Base-by-base conservation (phyloP, 2,797 vertebrate species). In the Darevskia mixta region DNA sequence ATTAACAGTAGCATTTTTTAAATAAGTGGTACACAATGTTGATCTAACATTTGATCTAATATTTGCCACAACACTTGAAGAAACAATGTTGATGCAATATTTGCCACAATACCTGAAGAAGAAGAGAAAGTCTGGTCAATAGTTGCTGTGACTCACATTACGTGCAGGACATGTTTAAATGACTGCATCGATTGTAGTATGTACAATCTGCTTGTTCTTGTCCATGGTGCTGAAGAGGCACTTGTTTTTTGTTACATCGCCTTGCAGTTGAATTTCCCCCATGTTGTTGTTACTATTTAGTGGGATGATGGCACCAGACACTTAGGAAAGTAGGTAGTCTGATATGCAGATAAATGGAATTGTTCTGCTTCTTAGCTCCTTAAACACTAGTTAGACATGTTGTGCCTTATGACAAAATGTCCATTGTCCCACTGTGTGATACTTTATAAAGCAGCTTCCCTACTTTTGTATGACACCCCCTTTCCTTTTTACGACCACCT, bases 181-280 rank as follows among this genome's bases (percentile, higher is more conserved):
- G 25, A 82, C 15, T 35, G 4, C 27, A 38, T 23, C 41, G 35
- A 78, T 69, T 71, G 1, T 0, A 18, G 66, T 1, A 5, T 2
- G 5, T 58, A 83, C 35, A 1, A 5, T 38, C 84, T 92, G 27
- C 49, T 71, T 76, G 91, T 38, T 86, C 92, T 83, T 92, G 89
- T 95, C 91, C 95, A 89, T 93, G 95, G 92, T 95, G 76, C 93
- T 93, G 91, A 93, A 45, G 55, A 0, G 0, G 23, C 83, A 45
- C 80, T 79, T 80, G 9, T 29, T 75, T 86, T 91, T 86, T 67
- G 4, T 83, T 9, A 69, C 27, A 17, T 69, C 20, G 3, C 1
- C 61, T 88, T 88, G n/a, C 29, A 8, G 6, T 69, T 45, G 64
- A 18, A 85, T 35, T 2, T 76, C 32, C 69, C 87, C 29, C 4